Evolutionary conservation across 2,113 vertebrate genomes (phyloP), one percentile per base, ranked within the genome.

Genomic region (Sitta europaea): DNA sequence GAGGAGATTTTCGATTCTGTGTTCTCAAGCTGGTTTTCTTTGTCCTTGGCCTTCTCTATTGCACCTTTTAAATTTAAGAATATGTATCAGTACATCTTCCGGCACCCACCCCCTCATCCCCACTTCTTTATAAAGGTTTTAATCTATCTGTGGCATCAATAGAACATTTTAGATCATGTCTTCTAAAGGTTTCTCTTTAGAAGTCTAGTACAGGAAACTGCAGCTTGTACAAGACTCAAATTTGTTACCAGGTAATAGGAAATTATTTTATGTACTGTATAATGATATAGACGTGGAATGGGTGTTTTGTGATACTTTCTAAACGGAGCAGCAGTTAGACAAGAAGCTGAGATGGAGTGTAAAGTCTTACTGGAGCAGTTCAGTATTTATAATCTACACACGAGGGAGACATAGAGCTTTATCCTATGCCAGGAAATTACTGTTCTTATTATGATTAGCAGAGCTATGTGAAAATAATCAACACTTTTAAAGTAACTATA

Each of bases 71-170:
- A 80, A 65, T 65, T 47, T 27, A 28, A 83, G 72, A 57, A 67
- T 43, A 73, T 5, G 1, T 38, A 42, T 31, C 12, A 59, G 18
- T n/a, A 67, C 33, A 74, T 1, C 7, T 51, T 43, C 4, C 29
- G 10, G 8, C 12, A 2, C 2, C 3, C 2, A 3, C 9, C 1
- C 9, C 7, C 5, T 8, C 8, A 8, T 2, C 1, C 6, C 5
- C 7, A 5, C 2, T 2, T 3, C 12, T 48, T 65, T 61, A 11
- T 13, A 13, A 29, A 25, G 28, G 5, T 33, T 57, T 94, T 90
- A 25, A 21, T 58, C 20, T 58, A 7, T 12, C 23, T 71, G 2
- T 75, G 27, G 28, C 59, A 68, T 53, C 17, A 68, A 8, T 22
- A 58, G 17, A 31, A 47, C 2, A 43, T 40, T 90, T 78, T 55